Evolutionary conservation across 2,113 vertebrate genomes (phyloP).

Genomic region (Xerus inauris): DNA sequence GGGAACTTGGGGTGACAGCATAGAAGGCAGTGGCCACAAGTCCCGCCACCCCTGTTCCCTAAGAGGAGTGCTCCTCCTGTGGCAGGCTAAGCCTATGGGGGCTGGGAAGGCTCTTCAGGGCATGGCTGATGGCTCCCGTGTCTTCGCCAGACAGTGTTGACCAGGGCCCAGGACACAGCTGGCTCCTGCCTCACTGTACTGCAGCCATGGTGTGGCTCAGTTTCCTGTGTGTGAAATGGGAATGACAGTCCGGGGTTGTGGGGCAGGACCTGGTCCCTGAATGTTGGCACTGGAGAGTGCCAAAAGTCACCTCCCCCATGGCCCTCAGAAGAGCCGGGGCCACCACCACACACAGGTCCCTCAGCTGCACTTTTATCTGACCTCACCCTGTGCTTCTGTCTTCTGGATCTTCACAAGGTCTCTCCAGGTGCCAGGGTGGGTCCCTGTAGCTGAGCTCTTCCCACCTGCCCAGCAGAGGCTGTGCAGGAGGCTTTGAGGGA

Average conservation of each 20-base stretch:
- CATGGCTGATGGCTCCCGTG: not conserved
- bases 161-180: not conserved
- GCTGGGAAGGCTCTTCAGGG: not conserved
- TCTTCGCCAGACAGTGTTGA: accelerated
- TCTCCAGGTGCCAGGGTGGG: not conserved
- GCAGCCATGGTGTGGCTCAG: not conserved
- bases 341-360: not conserved
- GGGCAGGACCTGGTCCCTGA: not conserved
- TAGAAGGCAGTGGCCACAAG: not conserved
- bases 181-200: accelerated
- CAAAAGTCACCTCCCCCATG: not conserved
- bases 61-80: not conserved
- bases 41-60: not conserved
- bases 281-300: not conserved
- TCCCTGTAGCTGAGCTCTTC: not conserved
- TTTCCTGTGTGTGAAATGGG: not conserved
- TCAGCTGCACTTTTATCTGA: not conserved
- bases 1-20: not conserved
- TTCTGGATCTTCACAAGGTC: not conserved
- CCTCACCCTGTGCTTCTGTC: not conserved
- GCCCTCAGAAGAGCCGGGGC: not conserved
- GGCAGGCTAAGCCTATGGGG: not conserved
- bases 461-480: not conserved
- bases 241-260: not conserved
- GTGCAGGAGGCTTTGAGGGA: not conserved